These are phyloP conservation scores for Drosophila paranaensis DNA, from an alignment of 2,888 invertebrate species.

Conservation along the genomic window DNA sequence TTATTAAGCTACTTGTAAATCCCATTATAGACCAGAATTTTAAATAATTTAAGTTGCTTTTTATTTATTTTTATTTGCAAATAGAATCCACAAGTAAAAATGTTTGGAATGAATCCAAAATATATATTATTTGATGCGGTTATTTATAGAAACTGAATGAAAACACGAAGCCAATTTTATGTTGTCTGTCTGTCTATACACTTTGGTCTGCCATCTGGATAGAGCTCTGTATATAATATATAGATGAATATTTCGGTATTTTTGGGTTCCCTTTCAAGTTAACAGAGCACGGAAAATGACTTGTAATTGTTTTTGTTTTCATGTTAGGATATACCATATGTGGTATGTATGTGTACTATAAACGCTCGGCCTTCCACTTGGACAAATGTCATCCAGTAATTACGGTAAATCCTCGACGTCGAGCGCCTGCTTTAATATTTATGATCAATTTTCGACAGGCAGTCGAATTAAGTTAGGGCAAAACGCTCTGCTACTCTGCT, in stretches of 20 bases:
- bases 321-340: not conserved
- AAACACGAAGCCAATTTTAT: conserved; percentile 36
- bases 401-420: conserved; percentile 31
- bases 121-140: conserved; percentile 39
- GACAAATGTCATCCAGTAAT: conserved; percentile 45
- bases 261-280: not conserved
- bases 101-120: conserved; percentile 76
- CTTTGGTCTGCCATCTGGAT: conserved; percentile 32
- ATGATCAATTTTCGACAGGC: conserved; percentile 51
- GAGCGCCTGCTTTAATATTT: conserved; percentile 57
- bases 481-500: conserved; percentile 11
- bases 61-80: conserved; percentile 4
- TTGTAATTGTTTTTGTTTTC: not conserved
- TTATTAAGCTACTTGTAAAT: not conserved
- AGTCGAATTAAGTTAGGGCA: not conserved
- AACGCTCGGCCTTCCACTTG: conserved; percentile 3
- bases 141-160: conserved; percentile 59
- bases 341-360: not conserved
- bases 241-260: conserved; percentile 2
- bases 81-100: conserved; percentile 56
- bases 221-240: conserved; percentile 37
- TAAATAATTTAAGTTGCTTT: not conserved
- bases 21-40: not conserved
- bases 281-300: not conserved
- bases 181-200: conserved; percentile 23